Percentiles rank a stretch among this genome's conserved stretches.
phyloP scores from a whole-genome alignment of 1,140 invertebrate genomes.

The Drosophila subobscura region DNA sequence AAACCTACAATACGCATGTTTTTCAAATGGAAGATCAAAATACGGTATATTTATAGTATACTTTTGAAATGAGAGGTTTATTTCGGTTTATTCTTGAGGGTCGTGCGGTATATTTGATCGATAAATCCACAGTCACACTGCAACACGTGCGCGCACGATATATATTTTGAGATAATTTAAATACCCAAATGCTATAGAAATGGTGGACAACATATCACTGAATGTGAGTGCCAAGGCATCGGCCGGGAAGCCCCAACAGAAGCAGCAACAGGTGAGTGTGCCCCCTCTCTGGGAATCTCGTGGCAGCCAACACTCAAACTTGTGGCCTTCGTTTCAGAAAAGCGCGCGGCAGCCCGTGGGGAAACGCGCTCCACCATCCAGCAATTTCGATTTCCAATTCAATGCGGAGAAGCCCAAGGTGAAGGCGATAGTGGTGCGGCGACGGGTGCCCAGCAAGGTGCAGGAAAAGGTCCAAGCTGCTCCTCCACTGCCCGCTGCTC shows the following conservation, averaged over 20 bases:
- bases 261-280: slow-evolving; percentile 28
- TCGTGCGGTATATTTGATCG: too few relatives aligned
- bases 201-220: slow-evolving; percentile 58
- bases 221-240: slow-evolving; percentile 30
- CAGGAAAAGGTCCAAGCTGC: background rate
- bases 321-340: slow-evolving; percentile 1
- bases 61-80: too few relatives aligned
- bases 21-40: too few relatives aligned
- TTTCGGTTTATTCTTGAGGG: too few relatives aligned
- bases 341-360: background rate
- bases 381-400: slow-evolving; percentile 63
- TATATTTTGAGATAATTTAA: slow-evolving; percentile 36
- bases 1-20: too few relatives aligned
- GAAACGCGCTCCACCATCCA: slow-evolving; percentile 34
- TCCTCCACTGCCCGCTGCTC: background rate
- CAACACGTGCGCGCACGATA: slow-evolving; percentile 57
- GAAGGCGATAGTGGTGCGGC: slow-evolving; percentile 68
- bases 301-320: background rate
- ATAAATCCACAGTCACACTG: too few relatives aligned
- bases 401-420: slow-evolving; percentile 65
- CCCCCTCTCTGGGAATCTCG: too few relatives aligned
- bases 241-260: background rate
- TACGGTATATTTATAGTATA: too few relatives aligned
- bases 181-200: background rate
- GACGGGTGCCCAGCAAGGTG: slow-evolving; percentile 7